phyloP scores from a whole-genome alignment of 2,888 invertebrate species.

The Cephus pulcher region DNA sequence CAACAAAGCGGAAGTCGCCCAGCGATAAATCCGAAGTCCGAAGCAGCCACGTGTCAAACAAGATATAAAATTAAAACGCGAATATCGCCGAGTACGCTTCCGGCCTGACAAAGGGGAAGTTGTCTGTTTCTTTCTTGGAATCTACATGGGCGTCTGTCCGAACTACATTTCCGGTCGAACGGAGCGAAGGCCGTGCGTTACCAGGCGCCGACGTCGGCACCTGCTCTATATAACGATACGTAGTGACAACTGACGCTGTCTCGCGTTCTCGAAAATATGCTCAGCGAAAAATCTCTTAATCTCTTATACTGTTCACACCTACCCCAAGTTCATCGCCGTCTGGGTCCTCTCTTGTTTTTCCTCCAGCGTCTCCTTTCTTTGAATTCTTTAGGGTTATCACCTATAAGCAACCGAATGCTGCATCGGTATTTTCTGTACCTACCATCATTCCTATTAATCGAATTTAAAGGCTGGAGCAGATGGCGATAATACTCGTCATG shows the following conservation, averaged over 20 bases:
- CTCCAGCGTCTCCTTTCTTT: neutral
- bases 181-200: slow-evolving; percentile 13
- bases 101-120: slow-evolving; percentile 21
- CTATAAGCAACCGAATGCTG: neutral
- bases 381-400: neutral
- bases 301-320: neutral
- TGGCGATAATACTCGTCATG: neutral
- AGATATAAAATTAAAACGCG: slow-evolving; percentile 29
- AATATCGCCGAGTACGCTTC: slow-evolving; percentile 23
- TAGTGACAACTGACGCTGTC: neutral
- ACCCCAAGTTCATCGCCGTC: neutral
- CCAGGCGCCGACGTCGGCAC: neutral
- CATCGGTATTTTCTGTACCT: neutral
- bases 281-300: neutral
- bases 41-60: slow-evolving; percentile 18
- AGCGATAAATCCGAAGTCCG: slow-evolving; percentile 33
- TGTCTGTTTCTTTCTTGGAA: slow-evolving; percentile 9
- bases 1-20: slow-evolving; percentile 26
- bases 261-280: neutral
- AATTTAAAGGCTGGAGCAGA: neutral
- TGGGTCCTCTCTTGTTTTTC: neutral
- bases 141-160: neutral
- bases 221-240: neutral
- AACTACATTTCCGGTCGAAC: slow-evolving; percentile 7
- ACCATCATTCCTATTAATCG: neutral